Evolutionary conservation across 2,113 vertebrate genomes (phyloP).

Genomic region (Platycercus adscitus): DNA sequence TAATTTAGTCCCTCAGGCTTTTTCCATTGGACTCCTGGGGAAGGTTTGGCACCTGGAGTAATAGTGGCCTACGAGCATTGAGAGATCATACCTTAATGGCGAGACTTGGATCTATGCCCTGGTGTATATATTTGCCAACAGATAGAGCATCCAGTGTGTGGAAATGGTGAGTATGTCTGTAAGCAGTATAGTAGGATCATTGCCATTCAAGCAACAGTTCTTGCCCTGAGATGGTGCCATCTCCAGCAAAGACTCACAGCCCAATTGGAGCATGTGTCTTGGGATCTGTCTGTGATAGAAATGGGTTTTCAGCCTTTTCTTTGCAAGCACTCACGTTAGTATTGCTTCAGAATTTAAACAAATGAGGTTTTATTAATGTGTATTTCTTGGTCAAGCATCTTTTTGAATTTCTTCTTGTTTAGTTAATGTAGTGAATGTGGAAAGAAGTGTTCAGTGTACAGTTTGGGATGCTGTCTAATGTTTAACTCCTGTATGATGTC

Average conservation of each 20-base stretch:
- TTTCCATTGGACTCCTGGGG: conserved; percentile 40
- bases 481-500: background rate
- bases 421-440: background rate
- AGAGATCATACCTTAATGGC: background rate
- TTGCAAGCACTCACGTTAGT: fast-evolving
- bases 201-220: background rate
- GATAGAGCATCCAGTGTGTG: background rate
- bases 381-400: background rate
- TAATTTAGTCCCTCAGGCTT: conserved; percentile 32
- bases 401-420: background rate
- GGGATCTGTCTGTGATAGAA: background rate
- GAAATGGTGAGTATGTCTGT: fast-evolving
- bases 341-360: background rate
- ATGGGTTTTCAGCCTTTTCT: background rate
- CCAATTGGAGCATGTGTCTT: fast-evolving
- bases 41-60: conserved; percentile 35
- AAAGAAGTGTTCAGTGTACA: background rate
- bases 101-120: background rate
- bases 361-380: background rate
- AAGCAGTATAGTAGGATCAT: fast-evolving
- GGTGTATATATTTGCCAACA: background rate
- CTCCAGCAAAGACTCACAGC: background rate
- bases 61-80: background rate
- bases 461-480: background rate
- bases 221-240: background rate